Conservation (phyloP, 2,797 vertebrate genomes). For the Fringilla coelebs region DNA sequence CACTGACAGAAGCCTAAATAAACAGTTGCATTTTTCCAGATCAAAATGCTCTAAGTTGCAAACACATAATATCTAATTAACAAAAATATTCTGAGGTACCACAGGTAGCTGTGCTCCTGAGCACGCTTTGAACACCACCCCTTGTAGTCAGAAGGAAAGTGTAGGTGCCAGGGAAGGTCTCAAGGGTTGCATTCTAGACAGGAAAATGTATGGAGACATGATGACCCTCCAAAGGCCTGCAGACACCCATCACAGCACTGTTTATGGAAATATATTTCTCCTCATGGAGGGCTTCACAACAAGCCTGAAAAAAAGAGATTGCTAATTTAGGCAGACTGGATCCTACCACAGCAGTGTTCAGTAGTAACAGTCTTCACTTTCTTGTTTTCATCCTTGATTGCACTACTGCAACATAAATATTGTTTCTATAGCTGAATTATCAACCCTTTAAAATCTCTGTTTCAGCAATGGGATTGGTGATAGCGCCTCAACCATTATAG, state of each 20-base stretch:
- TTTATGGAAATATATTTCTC: not conserved
- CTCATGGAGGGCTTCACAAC: not conserved
- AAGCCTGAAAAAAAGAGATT: not conserved
- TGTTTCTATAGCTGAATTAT: constrained; percentile 9
- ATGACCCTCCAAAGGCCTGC: not conserved
- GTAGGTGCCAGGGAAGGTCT: not conserved
- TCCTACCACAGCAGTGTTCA: not conserved
- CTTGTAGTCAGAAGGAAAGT: not conserved
- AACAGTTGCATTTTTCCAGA: not conserved
- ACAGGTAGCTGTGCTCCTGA: not conserved
- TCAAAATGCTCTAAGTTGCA: not conserved
- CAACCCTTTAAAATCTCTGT: constrained; percentile 7
- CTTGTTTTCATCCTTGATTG: not conserved
- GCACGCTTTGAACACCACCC: fast-evolving
- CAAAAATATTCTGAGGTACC: not conserved
- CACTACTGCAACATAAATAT: not conserved
- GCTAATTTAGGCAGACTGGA: not conserved
- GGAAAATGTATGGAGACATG: not conserved
- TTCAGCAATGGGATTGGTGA: constrained; percentile 51
- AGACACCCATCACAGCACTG: fast-evolving
- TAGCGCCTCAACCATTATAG: not conserved
- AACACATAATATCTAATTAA: not conserved
- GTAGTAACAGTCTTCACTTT: not conserved
- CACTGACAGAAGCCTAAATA: not conserved
- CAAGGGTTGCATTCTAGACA: not conserved